These are phyloP conservation scores for Cosmorhoe ocellata DNA, from an alignment of 2,888 invertebrate genomes.

Conservation along the genomic window DNA sequence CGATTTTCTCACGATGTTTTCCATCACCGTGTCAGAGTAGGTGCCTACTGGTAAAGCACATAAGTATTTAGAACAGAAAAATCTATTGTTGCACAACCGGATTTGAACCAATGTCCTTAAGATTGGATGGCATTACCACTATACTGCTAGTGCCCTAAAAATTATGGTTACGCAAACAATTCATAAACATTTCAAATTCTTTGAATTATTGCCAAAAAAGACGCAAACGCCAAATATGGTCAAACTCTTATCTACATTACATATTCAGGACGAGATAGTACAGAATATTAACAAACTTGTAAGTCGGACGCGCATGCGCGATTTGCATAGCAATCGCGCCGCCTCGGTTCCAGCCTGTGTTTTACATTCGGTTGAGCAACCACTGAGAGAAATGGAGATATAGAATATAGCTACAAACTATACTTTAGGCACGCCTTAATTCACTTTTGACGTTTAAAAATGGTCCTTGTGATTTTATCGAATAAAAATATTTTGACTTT, in stretches of 20 bases:
- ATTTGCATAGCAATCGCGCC: conserved; percentile 43
- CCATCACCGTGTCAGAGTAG: too few relatives aligned
- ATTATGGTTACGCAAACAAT: neutral
- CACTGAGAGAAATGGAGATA: conserved; percentile 1
- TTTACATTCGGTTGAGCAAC: conserved; percentile 8
- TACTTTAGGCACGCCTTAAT: too few relatives aligned
- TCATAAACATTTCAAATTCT: neutral
- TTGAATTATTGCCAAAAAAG: conserved; percentile 2
- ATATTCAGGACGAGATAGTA: conserved; percentile 34
- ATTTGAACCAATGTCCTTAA: too few relatives aligned
- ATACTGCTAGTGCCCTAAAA: conserved; percentile 11
- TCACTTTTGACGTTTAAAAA: too few relatives aligned
- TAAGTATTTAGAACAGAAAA: too few relatives aligned
- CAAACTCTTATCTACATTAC: conserved; percentile 22
- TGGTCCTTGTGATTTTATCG: too few relatives aligned
- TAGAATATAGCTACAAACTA: neutral
- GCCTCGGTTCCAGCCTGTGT: conserved; percentile 20
- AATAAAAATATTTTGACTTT: too few relatives aligned
- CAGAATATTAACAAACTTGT: conserved; percentile 32
- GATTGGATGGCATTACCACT: too few relatives aligned
- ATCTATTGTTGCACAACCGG: too few relatives aligned
- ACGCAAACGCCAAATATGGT: conserved; percentile 1
- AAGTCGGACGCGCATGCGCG: conserved; percentile 33
- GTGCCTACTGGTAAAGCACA: too few relatives aligned
- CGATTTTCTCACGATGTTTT: too few relatives aligned